Conservation (phyloP, 1,140 invertebrate genomes). For the Venustaconcha ellipsiformis region DNA sequence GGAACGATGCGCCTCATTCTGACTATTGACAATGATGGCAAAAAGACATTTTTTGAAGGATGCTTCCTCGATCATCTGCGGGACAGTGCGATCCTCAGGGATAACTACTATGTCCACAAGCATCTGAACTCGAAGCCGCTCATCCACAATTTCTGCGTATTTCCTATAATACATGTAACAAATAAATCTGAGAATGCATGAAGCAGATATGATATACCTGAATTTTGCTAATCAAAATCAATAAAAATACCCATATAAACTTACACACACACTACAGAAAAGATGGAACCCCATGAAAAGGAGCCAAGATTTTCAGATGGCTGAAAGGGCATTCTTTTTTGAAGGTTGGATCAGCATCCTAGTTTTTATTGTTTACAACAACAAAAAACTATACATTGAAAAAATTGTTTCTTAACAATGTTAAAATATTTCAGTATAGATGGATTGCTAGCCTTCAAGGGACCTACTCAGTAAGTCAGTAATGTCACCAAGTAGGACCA, state of each 20-base stretch:
- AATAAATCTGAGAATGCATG: not conserved
- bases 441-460: too few relatives aligned
- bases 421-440: too few relatives aligned
- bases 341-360: too few relatives aligned
- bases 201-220: not conserved
- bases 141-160: slow-evolving; percentile 91
- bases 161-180: slow-evolving; percentile 73
- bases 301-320: too few relatives aligned
- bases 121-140: slow-evolving; percentile 82
- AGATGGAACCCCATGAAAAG: too few relatives aligned
- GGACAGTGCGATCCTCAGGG: slow-evolving; percentile 88
- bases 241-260: not conserved
- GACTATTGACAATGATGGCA: slow-evolving; percentile 86
- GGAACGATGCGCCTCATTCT: slow-evolving; percentile 87
- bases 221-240: not conserved
- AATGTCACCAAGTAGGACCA: too few relatives aligned
- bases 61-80: slow-evolving; percentile 90
- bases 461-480: too few relatives aligned
- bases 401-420: too few relatives aligned
- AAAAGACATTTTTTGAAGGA: slow-evolving; percentile 86
- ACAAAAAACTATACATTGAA: too few relatives aligned
- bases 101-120: slow-evolving; percentile 84
- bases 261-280: not conserved
- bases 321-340: too few relatives aligned
- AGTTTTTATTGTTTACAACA: too few relatives aligned